These are phyloP conservation scores for Aegotheles bennettii DNA, from an alignment of 2,113 vertebrate genomes.

Conservation along the genomic window DNA sequence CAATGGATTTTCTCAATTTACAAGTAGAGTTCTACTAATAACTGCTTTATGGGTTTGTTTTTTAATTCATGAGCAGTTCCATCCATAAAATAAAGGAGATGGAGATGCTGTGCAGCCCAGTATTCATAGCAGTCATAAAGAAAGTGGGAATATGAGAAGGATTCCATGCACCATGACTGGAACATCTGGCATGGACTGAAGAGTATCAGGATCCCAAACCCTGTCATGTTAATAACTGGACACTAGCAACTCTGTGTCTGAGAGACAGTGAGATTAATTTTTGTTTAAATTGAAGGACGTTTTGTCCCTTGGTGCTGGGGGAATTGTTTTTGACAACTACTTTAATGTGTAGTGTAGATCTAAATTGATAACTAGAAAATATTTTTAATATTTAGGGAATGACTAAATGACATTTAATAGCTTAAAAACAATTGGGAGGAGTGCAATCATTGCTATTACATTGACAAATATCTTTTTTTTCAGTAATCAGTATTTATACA, in stretches of 20 bases:
- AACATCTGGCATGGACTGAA: background rate
- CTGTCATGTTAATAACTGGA: background rate
- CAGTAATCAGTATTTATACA: background rate
- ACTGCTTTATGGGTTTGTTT: background rate
- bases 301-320: background rate
- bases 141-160: background rate
- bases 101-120: background rate
- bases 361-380: background rate
- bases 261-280: background rate
- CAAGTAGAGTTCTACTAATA: background rate
- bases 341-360: background rate
- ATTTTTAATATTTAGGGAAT: background rate
- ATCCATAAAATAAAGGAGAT: background rate
- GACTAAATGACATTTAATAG: background rate
- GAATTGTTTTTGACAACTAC: background rate
- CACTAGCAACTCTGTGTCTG: fast-evolving
- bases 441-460: background rate
- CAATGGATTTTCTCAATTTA: background rate
- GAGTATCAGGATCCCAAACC: background rate
- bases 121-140: background rate
- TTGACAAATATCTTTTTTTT: background rate
- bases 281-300: background rate
- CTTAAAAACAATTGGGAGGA: background rate
- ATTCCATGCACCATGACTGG: background rate
- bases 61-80: background rate